Percentiles rank a stretch among this genome's conserved stretches.
Evolutionary conservation across 1,140 invertebrate genomes (phyloP).

Genomic region (Temnothorax nylanderi): DNA sequence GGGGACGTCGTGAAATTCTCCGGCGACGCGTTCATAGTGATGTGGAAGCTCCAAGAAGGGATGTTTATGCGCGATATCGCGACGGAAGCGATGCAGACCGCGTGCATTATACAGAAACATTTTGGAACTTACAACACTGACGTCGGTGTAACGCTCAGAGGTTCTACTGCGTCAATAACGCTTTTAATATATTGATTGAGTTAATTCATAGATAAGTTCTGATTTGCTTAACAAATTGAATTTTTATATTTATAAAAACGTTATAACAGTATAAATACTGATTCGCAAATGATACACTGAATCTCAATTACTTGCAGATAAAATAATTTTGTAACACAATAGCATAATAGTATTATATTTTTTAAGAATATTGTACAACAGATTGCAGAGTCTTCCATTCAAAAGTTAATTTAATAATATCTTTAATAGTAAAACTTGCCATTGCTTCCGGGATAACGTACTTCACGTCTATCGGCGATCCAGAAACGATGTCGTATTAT

Average conservation of each 20-base stretch:
- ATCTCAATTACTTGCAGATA: no score
- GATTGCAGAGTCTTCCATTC: not conserved
- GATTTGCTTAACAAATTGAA: no score
- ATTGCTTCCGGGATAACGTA: conserved; percentile 87
- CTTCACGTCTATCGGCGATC: conserved; percentile 87
- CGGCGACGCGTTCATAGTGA: conserved; percentile 89
- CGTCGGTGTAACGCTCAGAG: conserved; percentile 86
- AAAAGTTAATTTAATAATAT: not conserved
- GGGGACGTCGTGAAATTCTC: conserved; percentile 90
- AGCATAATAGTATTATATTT: not conserved
- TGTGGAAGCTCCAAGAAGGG: conserved; percentile 86
- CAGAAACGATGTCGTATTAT: conserved; percentile 85
- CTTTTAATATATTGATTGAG: no score
- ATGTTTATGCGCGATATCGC: conserved; percentile 87
- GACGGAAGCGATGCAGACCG: conserved; percentile 87
- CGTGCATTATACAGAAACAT: conserved; percentile 88
- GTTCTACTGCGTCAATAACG: conserved; percentile 70
- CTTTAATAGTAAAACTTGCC: conserved; percentile 87
- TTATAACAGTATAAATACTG: no score
- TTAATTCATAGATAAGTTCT: no score
- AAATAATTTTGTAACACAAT: not conserved
- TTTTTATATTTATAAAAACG: no score
- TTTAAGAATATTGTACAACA: not conserved
- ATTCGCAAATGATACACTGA: no score
- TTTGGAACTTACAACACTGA: conserved; percentile 88